phyloP scores from a whole-genome alignment of 2,113 vertebrate genomes.

The Equus quagga region DNA sequence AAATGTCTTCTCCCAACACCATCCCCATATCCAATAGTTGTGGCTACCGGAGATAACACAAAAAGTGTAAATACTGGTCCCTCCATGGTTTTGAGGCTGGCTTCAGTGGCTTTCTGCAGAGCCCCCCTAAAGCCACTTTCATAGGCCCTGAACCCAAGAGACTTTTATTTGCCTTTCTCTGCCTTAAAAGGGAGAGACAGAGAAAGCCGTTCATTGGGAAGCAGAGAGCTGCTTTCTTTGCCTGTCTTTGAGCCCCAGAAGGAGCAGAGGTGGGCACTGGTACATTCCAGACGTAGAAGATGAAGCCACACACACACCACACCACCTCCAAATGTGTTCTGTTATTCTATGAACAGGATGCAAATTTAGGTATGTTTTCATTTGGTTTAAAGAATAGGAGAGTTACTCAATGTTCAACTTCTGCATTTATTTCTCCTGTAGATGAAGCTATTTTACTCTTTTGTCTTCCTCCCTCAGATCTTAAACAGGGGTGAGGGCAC shows the following conservation, averaged over 20 bases:
- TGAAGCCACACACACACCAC: neutral
- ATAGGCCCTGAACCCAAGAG: neutral
- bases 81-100: neutral
- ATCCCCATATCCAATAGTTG: neutral
- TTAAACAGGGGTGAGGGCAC: neutral
- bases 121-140: neutral
- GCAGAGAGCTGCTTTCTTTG: neutral
- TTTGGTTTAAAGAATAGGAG: neutral
- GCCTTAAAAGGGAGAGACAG: neutral
- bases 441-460: neutral
- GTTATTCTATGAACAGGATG: neutral
- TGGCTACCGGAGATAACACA: neutral
- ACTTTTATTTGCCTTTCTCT: neutral
- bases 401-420: neutral
- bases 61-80: neutral
- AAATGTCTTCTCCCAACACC: constrained; percentile 13
- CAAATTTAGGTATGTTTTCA: neutral
- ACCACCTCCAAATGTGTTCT: neutral
- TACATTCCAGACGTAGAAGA: neutral
- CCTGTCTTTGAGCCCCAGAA: neutral
- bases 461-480: neutral
- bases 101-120: neutral
- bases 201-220: neutral
- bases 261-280: neutral
- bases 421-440: neutral